Evolutionary conservation across 2,888 invertebrate genomes (phyloP).

Genomic region (Alentia gelatinosa): DNA sequence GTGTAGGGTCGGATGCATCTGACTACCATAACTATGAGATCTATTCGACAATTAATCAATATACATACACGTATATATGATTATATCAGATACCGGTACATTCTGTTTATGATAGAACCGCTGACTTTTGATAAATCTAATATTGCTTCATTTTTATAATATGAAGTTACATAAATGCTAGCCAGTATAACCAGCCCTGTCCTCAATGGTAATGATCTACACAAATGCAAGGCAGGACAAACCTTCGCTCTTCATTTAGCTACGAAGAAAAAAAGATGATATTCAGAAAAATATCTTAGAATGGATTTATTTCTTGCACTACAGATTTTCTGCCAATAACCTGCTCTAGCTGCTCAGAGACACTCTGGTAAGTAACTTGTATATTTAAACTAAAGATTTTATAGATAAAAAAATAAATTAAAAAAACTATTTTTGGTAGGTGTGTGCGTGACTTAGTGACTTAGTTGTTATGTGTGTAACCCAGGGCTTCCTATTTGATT

Average conservation of each 20-base stretch:
- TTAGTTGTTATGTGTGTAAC: background rate
- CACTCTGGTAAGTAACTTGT: constrained; percentile 71
- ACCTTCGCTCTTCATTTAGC: background rate
- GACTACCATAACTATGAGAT: too few relatives aligned
- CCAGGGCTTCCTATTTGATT: background rate
- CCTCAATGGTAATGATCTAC: background rate
- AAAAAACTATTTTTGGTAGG: background rate
- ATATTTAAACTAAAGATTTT: background rate
- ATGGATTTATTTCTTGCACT: too few relatives aligned
- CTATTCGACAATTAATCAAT: too few relatives aligned
- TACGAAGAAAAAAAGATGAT: too few relatives aligned
- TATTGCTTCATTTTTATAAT: background rate
- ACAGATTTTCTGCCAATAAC: constrained; percentile 78
- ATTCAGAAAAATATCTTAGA: too few relatives aligned
- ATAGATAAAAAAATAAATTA: background rate
- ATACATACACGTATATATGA: too few relatives aligned
- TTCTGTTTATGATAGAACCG: too few relatives aligned
- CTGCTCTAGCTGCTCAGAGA: constrained; percentile 73
- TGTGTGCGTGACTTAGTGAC: background rate
- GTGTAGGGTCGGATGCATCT: too few relatives aligned
- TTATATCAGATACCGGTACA: too few relatives aligned
- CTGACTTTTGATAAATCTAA: background rate
- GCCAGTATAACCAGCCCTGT: background rate
- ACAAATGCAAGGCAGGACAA: background rate
- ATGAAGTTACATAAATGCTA: background rate